These are phyloP conservation scores for Umimayanthus kanabou DNA, from an alignment of 92 coral and sea anemone species.

Conservation along the genomic window DNA sequence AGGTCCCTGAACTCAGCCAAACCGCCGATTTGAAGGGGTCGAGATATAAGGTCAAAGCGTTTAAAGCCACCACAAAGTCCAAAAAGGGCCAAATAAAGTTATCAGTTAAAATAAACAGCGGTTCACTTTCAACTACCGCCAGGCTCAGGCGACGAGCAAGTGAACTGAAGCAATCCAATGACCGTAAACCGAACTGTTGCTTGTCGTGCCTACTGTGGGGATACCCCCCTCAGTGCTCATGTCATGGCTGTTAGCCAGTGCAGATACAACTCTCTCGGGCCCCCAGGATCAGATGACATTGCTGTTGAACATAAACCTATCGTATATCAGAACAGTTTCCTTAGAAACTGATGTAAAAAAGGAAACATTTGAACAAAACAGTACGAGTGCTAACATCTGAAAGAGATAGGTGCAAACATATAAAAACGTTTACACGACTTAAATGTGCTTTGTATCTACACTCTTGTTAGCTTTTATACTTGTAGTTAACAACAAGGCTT, in stretches of 20 bases:
- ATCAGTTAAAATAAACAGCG: background rate
- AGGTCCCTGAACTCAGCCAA: background rate
- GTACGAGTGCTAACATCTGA: background rate
- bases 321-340: background rate
- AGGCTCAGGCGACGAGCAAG: slow-evolving; percentile 22
- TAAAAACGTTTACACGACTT: background rate
- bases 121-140: background rate
- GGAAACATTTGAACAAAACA: background rate
- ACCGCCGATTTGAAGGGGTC: background rate
- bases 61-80: background rate
- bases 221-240: slow-evolving; percentile 38
- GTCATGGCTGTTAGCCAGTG: slow-evolving; percentile 13
- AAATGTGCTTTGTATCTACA: background rate
- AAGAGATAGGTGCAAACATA: background rate
- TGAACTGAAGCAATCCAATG: background rate
- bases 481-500: background rate
- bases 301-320: background rate
- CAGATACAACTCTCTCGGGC: background rate
- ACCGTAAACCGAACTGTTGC: slow-evolving; percentile 23
- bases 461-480: background rate
- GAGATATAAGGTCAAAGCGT: background rate
- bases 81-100: background rate
- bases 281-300: background rate
- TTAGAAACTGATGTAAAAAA: background rate
- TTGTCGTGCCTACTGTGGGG: slow-evolving; percentile 40